A percentile compares a stretch with the other conserved stretches of the same genome.
Evolutionary conservation across 2,797 vertebrate species (phyloP).

Genomic region (Clarias platycephalus): DNA sequence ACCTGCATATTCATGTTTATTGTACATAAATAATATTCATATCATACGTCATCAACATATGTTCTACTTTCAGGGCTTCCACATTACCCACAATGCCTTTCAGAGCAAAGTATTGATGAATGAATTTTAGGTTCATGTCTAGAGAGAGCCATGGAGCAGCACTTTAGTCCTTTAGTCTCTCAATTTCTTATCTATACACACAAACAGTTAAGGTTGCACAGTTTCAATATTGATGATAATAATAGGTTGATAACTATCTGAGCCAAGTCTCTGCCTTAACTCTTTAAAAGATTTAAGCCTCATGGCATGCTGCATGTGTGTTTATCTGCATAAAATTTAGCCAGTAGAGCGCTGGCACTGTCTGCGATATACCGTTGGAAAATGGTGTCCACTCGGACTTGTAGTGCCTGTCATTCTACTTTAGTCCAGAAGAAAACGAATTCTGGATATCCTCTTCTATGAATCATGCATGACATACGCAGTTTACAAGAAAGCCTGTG

Average conservation of each 20-base stretch:
- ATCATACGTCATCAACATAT: not conserved
- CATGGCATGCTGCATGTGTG: not conserved
- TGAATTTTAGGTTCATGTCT: not conserved
- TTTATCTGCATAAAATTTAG: not conserved
- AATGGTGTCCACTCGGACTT: not conserved
- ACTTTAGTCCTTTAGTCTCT: not conserved
- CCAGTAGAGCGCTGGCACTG: not conserved
- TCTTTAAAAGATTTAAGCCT: not conserved
- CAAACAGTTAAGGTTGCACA: not conserved
- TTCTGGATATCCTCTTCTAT: conserved; percentile 7
- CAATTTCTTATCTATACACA: not conserved
- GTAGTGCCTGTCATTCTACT: not conserved
- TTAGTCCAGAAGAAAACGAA: conserved; percentile 23
- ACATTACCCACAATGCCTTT: not conserved
- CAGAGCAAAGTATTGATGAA: not conserved
- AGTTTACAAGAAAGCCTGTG: conserved; percentile 44
- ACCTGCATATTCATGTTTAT: not conserved
- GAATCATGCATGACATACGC: conserved; percentile 9
- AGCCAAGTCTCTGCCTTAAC: not conserved
- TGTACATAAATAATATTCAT: not conserved
- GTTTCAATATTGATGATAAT: not conserved
- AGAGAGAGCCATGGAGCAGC: not conserved
- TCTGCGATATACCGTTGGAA: too few species aligned
- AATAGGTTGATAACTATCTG: not conserved
- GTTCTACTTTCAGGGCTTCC: not conserved